Evolutionary conservation across 2,797 vertebrate genomes (phyloP), one percentile per base, ranked within the genome.

Genomic region (Dendrocincla fuliginosa): DNA sequence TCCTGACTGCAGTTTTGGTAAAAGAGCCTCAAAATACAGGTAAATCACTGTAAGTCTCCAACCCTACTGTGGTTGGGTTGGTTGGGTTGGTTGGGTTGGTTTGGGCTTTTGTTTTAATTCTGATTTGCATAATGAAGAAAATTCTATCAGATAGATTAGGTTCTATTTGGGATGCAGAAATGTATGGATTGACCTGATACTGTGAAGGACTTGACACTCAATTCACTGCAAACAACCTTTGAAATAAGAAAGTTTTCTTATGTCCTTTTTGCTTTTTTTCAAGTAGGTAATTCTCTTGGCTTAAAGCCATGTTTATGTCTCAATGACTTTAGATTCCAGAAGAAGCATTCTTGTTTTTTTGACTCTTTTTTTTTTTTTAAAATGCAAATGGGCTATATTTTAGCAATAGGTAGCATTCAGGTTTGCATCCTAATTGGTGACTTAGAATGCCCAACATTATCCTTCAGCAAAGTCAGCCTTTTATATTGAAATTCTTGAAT

Each of bases 401-500:
- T 84, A 92, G 70, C 68, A 95, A 91, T 91, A 87, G 75, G 69
- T 90, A 79, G 35, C 53, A 89, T 91, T 93, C 75, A 87, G 24
- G 52, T 89, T 93, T 97, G 81, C 91, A 94, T 89, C 57, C 53
- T 92, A 96, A 97, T 77, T 85, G 73, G 63, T 53, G 39, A 84
- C 73, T 96, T 94, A 84, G 67, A 97, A 93, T 94, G 63, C 69
- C 87, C 69, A 78, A 49, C 46, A 69, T 77, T 93, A 94, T 89
- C 67, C 84, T 93, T 94, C 87, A 89, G 61, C 67, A 86, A 96
- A 92, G 63, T 93, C 91, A 96, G 28, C 28, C 59, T 90, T 95
- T 96, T 83, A 94, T 84, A 93, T 53, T 93, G 81, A 97, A 95
- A 93, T 94, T 92, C 49, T 89, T 47, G 55, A 84, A 50, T 94